Conservation (phyloP, 1,140 invertebrate species). For the Zophobas atratus region DNA sequence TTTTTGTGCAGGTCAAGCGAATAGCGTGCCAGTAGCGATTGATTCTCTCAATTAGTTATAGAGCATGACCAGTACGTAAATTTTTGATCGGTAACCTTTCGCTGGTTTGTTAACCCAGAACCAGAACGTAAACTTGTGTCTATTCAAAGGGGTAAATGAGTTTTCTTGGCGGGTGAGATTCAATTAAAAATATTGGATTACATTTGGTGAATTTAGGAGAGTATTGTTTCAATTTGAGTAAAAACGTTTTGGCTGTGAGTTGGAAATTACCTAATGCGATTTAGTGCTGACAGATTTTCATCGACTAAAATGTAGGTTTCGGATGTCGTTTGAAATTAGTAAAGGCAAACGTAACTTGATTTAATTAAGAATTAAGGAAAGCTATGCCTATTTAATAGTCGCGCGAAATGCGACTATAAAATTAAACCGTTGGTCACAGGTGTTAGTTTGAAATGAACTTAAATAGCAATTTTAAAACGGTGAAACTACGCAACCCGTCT, state of each 20-base stretch:
- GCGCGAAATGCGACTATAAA: constrained; percentile 37
- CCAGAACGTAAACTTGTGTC: neutral
- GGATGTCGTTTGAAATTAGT: constrained; percentile 21
- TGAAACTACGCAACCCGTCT: constrained; percentile 36
- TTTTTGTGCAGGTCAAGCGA: constrained; percentile 4
- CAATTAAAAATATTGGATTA: constrained; percentile 38
- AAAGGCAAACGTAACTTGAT: constrained; percentile 38
- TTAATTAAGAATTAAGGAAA: constrained; percentile 39
- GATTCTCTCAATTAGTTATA: constrained; percentile 20
- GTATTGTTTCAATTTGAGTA: constrained; percentile 39
- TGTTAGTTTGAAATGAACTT: constrained; percentile 45
- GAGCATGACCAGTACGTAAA: neutral
- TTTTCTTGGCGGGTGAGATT: constrained; percentile 34
- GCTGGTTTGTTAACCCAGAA: neutral
- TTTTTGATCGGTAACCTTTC: constrained; percentile 16
- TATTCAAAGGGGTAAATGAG: constrained; percentile 30
- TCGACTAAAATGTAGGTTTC: constrained; percentile 27
- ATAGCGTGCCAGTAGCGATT: neutral
- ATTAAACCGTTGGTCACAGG: constrained; percentile 46
- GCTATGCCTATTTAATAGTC: constrained; percentile 38
- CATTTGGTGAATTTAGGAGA: constrained; percentile 21
- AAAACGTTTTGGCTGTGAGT: constrained; percentile 33
- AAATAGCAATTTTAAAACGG: constrained; percentile 45
- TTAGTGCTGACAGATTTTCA: constrained; percentile 39
- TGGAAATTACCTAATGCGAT: constrained; percentile 35